Percentiles rank a stretch among this genome's conserved stretches.
Conservation (phyloP, 2,888 invertebrate species). For the Xestobium rufovillosum region DNA sequence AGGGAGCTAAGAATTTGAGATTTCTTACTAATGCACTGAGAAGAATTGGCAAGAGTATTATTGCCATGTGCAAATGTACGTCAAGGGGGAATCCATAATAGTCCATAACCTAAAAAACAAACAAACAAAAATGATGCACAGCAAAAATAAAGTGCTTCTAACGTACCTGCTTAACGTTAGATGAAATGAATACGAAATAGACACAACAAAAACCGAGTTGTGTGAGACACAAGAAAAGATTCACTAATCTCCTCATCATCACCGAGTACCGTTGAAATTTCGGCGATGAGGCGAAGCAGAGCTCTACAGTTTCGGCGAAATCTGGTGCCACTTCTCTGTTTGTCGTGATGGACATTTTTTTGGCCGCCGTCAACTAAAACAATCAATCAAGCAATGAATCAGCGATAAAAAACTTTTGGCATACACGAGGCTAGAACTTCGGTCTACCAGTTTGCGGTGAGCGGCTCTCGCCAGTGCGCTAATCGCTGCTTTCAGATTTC, state of each 20-base stretch:
- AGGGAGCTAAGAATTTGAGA: constrained; percentile 67
- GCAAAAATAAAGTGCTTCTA: too few species aligned
- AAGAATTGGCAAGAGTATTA: constrained; percentile 64
- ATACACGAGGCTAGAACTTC: too few species aligned
- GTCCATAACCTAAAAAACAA: constrained; percentile 55
- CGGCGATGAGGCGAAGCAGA: constrained; percentile 74
- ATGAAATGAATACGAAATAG: constrained; percentile 90
- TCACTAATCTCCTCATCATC: constrained; percentile 64
- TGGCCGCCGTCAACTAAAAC: constrained; percentile 60
- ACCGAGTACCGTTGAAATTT: constrained; percentile 54
- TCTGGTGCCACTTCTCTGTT: constrained; percentile 55
- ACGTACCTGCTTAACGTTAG: constrained; percentile 71
- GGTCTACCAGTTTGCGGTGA: too few species aligned
- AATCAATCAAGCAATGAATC: constrained; percentile 19
- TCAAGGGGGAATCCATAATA: constrained; percentile 55
- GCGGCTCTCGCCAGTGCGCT: too few species aligned
- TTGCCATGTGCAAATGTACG: constrained; percentile 65
- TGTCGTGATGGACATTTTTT: constrained; percentile 54
- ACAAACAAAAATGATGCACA: too few species aligned
- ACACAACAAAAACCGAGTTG: constrained; percentile 98
- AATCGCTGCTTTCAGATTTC: too few species aligned
- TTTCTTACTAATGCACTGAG: constrained; percentile 68
- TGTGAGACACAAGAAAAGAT: constrained; percentile 85
- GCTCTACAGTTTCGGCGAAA: constrained; percentile 76
- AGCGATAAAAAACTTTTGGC: too few species aligned